phyloP scores from a whole-genome alignment of 92 coral and sea anemone genomes.

The Paragorgia papillata region DNA sequence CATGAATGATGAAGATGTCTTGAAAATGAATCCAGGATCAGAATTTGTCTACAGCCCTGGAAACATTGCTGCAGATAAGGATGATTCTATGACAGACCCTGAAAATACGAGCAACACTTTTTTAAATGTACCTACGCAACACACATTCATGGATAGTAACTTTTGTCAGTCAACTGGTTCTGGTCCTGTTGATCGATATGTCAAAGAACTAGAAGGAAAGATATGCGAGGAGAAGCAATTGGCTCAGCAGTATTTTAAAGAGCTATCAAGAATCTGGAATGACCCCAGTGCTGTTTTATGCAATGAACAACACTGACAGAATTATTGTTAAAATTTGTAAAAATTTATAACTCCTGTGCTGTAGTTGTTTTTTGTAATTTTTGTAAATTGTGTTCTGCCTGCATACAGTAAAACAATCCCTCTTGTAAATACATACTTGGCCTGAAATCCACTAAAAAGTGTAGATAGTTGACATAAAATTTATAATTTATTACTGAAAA shows the following conservation, averaged over 20 bases:
- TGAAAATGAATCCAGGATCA: neutral
- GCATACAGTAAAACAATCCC: neutral
- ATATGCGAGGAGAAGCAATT: conserved; percentile 61
- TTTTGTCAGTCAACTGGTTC: neutral
- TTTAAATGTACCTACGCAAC: neutral
- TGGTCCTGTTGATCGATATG: conserved; percentile 52
- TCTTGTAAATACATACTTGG: conserved; percentile 35
- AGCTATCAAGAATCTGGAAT: conserved; percentile 79
- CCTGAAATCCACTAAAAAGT: conserved; percentile 19
- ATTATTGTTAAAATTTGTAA: neutral
- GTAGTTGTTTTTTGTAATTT: neutral
- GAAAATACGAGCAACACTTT: neutral
- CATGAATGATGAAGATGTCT: neutral
- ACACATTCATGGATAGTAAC: neutral
- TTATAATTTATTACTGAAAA: conserved; percentile 36
- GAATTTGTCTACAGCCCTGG: neutral
- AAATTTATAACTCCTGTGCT: neutral
- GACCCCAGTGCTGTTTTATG: conserved; percentile 52
- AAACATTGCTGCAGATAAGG: conserved; percentile 44
- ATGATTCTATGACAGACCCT: conserved; percentile 16
- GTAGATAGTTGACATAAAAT: conserved; percentile 38
- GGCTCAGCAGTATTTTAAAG: conserved; percentile 71
- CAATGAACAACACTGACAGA: conserved; percentile 1
- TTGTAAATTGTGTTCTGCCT: neutral
- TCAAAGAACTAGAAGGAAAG: conserved; percentile 68